Percentiles rank a stretch among this genome's conserved stretches.
Evolutionary conservation across 2,113 vertebrate species (phyloP).

Genomic region (Nesospiza acunhae): DNA sequence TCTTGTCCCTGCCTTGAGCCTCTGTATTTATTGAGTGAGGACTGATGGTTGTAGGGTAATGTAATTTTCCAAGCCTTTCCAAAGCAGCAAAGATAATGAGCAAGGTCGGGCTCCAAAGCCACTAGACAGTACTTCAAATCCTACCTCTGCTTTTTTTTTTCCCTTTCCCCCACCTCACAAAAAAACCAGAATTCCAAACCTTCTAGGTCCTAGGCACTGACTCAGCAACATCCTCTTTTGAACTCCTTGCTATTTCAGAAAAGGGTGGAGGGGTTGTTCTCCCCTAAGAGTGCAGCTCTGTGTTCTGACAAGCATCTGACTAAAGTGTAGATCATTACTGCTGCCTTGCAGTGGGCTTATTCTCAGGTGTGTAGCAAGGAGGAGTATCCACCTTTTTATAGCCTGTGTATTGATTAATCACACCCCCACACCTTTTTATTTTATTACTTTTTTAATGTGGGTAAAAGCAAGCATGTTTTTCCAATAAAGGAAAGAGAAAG

Average conservation of each 20-base stretch:
- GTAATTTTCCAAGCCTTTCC: constrained; percentile 71
- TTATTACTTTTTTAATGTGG: background rate
- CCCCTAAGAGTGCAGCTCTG: background rate
- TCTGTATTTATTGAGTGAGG: constrained; percentile 53
- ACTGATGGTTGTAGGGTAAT: constrained; percentile 61
- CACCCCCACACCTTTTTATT: background rate
- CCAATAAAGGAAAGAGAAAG: background rate
- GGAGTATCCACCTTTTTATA: background rate
- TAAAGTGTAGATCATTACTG: background rate
- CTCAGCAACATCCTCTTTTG: background rate
- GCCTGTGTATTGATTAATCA: background rate
- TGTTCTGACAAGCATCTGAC: background rate
- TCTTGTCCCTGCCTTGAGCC: constrained; percentile 7
- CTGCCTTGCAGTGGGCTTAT: background rate
- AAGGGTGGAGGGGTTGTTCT: background rate
- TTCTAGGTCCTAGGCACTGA: background rate
- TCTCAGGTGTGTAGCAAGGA: background rate
- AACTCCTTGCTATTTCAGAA: background rate
- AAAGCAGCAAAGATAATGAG: constrained; percentile 75
- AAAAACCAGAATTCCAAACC: background rate
- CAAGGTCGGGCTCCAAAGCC: constrained; percentile 70
- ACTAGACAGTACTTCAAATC: background rate
- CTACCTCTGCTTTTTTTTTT: background rate
- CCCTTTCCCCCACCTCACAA: background rate
- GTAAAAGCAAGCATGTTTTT: background rate